Conservation (phyloP, 2,888 invertebrate species). For the Pheosia tremula region DNA sequence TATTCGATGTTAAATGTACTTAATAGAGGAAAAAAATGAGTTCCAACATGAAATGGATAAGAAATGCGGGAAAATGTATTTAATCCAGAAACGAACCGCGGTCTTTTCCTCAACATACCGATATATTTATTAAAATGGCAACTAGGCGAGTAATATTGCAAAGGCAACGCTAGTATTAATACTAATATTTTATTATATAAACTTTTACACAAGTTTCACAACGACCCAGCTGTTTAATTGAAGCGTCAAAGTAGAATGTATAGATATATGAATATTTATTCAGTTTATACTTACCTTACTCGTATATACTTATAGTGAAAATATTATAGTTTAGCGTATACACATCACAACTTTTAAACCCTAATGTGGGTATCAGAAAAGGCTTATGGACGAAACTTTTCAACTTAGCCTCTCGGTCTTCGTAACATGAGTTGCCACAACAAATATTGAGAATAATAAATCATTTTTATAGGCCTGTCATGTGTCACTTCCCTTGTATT, state of each 20-base stretch:
- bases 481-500: conserved; percentile 20
- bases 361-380: conserved; percentile 3
- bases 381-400: conserved; percentile 7
- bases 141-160: background rate
- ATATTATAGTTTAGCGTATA: too few species aligned
- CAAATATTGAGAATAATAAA: conserved; percentile 47
- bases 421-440: conserved; percentile 14
- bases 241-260: too few species aligned
- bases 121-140: background rate
- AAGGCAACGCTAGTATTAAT: background rate
- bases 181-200: too few species aligned
- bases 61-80: conserved; percentile 1
- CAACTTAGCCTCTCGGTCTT: conserved; percentile 5
- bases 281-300: too few species aligned
- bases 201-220: too few species aligned
- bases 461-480: conserved; percentile 47
- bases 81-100: background rate
- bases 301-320: too few species aligned
- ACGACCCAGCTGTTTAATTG: too few species aligned
- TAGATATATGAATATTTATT: too few species aligned
- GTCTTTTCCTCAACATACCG: background rate
- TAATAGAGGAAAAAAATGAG: background rate
- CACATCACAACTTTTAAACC: background rate
- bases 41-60: background rate
- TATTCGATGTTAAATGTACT: background rate